A percentile compares a stretch with the other conserved stretches of the same genome.
phyloP scores from a whole-genome alignment of 2,888 invertebrate species.

The Eilema griseolum region DNA sequence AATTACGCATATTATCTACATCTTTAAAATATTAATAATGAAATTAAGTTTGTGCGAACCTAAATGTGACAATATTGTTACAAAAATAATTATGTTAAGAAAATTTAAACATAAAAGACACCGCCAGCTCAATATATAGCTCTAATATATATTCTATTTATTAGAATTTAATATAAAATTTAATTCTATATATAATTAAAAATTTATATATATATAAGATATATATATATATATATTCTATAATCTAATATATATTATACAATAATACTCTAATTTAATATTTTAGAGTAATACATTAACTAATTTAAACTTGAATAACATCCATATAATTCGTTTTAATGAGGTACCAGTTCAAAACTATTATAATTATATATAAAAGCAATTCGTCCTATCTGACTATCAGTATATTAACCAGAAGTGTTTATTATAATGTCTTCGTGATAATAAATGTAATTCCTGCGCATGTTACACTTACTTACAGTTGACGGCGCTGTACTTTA shows the following conservation, averaged over 20 bases:
- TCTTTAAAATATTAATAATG: not conserved
- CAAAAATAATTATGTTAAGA: not conserved
- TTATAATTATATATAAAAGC: not conserved
- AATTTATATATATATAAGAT: too few relatives aligned
- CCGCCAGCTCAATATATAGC: too few relatives aligned
- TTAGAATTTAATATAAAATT: too few relatives aligned
- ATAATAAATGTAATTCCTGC: conserved; percentile 50
- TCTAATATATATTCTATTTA: too few relatives aligned
- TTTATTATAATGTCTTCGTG: not conserved
- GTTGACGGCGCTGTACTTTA: conserved; percentile 56
- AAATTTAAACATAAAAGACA: not conserved
- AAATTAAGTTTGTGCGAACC: not conserved
- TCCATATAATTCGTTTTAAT: not conserved
- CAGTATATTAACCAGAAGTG: not conserved
- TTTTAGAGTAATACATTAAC: too few relatives aligned
- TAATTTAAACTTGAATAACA: not conserved
- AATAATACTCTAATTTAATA: too few relatives aligned
- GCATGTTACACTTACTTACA: conserved; percentile 56
- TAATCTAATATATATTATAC: too few relatives aligned
- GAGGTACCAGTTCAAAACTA: not conserved
- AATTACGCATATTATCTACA: not conserved
- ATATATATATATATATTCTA: too few relatives aligned
- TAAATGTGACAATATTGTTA: not conserved
- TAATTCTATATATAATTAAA: too few relatives aligned
- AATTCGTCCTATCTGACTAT: not conserved